Percentiles rank a stretch among this genome's conserved stretches.
phyloP scores from a whole-genome alignment of 2,888 invertebrate species.

The Chaitophorus viminalis region DNA sequence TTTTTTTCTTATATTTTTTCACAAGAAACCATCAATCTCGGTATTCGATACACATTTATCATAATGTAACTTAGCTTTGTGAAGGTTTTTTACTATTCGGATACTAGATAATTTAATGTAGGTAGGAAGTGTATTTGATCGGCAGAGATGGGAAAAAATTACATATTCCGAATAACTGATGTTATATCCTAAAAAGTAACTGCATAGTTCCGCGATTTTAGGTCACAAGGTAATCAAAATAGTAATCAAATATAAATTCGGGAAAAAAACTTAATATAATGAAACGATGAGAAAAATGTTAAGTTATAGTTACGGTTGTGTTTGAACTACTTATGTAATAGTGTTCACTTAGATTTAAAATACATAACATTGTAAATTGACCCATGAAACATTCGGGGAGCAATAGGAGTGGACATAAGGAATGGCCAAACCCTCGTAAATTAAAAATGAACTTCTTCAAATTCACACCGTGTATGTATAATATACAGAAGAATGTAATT shows the following conservation, averaged over 20 bases:
- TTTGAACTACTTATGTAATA: neutral
- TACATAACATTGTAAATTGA: neutral
- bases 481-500: neutral
- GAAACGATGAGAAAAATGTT: neutral
- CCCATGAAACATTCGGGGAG: neutral
- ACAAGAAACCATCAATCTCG: slow-evolving; percentile 37
- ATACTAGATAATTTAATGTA: slow-evolving; percentile 22
- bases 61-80: slow-evolving; percentile 33
- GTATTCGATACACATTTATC: slow-evolving; percentile 56
- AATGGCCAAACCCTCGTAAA: neutral
- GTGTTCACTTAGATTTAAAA: neutral
- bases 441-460: neutral
- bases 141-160: neutral
- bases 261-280: neutral
- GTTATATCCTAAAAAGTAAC: slow-evolving; percentile 22
- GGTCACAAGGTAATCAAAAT: slow-evolving; percentile 40
- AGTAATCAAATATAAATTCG: neutral
- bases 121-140: neutral
- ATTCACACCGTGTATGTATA: neutral
- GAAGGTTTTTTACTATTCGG: neutral
- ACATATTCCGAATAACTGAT: neutral
- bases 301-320: slow-evolving; percentile 1
- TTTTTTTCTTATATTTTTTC: slow-evolving; percentile 4
- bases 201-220: slow-evolving; percentile 1
- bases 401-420: too few relatives aligned